A percentile compares a stretch with the other conserved stretches of the same genome.
Conservation (phyloP, 1,140 invertebrate genomes). For the Lordiphosa stackelbergi region DNA sequence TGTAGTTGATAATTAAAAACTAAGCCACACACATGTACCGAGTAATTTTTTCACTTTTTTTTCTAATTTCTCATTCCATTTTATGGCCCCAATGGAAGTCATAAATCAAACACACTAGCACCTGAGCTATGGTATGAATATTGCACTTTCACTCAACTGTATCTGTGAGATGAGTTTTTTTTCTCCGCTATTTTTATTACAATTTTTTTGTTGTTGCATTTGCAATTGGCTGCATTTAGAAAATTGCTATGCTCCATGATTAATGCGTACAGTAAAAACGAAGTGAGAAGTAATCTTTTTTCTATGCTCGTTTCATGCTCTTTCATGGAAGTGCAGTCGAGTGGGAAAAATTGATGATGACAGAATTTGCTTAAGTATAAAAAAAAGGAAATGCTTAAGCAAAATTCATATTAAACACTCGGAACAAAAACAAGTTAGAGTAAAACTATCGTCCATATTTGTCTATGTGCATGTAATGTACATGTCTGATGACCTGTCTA, state of each 20-base stretch:
- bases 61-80: conserved; percentile 4
- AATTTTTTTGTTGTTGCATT: background rate
- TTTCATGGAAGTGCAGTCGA: conserved; percentile 1
- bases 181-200: background rate
- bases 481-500: conserved; percentile 6
- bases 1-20: conserved; percentile 23
- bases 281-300: conserved; percentile 32
- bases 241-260: conserved; percentile 42
- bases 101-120: conserved; percentile 42
- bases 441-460: too few species aligned
- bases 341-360: conserved; percentile 9
- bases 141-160: conserved; percentile 30
- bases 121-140: conserved; percentile 7
- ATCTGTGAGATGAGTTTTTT: conserved; percentile 18
- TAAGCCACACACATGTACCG: conserved; percentile 16
- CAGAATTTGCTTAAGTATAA: background rate
- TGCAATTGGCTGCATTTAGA: conserved; percentile 33
- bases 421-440: too few species aligned
- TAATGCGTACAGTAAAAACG: conserved; percentile 23
- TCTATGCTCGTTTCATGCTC: background rate
- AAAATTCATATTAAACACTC: too few species aligned
- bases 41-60: conserved; percentile 1
- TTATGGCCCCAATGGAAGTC: conserved; percentile 19
- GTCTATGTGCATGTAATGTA: conserved; percentile 1
- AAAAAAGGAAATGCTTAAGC: too few species aligned